Evolutionary conservation across 2,797 vertebrate species (phyloP), one percentile per base, ranked within the genome.

Genomic region (Hapalemur alaotrensis): DNA sequence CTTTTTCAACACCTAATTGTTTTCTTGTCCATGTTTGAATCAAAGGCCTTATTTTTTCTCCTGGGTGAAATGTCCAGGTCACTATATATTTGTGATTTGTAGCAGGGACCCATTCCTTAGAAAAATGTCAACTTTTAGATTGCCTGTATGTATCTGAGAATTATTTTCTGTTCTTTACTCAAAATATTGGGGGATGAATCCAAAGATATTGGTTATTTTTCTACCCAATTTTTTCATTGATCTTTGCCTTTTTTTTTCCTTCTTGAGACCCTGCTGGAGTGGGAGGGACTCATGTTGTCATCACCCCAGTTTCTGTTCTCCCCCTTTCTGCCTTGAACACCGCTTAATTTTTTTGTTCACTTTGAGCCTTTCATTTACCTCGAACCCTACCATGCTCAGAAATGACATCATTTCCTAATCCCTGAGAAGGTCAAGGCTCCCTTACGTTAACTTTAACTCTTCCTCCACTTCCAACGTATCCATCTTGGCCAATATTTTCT

Each of bases 1-100:
- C 12, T 75, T 63, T 96, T 57, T 89, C 92, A 98, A 95, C 86
- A 93, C 5, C 35, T 72, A 97, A 96, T 97, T 50, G 9, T 94
- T 92, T 94, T n/a, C 81, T 95, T 89, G 61, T 52, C 69, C 32
- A 85, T 92, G 48, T 87, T 84, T 93, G 86, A 69, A 76, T 85
- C 48, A 0, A 0, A 70, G 83, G 61, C 5, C 1, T 94, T 81
- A 0, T 38, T 70, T 96, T 46, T 95, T 96, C 93, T 98, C 70
- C 38, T 48, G 67, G 59, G 48, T 91, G n/a, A 72, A 81, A 73
- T 30, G 46, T 67, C 52, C 35, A 38, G 15, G 23, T 89, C 30
- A 78, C 32, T 1, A 87, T 59, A 65, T 95, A 85, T 84, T 82
- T 96, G 63, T 93, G 91, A 93, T 76, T 98, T 95, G 80, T 46